Evolutionary conservation across 2,888 invertebrate species (phyloP), one percentile per base, ranked within the genome.

Genomic region (Hoplodrina blanda): DNA sequence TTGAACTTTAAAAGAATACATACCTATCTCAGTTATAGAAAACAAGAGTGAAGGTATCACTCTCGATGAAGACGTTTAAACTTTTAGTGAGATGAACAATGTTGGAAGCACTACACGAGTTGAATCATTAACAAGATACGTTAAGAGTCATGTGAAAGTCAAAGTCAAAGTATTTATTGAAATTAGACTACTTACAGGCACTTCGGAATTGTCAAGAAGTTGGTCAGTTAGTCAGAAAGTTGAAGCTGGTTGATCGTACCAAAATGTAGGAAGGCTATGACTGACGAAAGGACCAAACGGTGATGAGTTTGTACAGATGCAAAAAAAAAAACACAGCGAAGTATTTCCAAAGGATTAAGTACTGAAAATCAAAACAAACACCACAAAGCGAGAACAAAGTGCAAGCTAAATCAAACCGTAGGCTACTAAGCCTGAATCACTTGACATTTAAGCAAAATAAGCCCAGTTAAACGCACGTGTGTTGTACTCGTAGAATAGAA

Each of bases 391-490:
- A 53, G 41, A 55, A 63, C 78, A 64, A 81, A 80, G 53, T 56
- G 54, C 19, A 53, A 64, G 67, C 62, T 63, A 66, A 81, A 76
- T 74, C 54, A 69, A 76, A 64, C 20, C 46, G 49, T 59, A 76
- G 46, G 52, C 60, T 55, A 56, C 53, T 70, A 72, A 60, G 75
- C 64, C 64, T 76, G 76, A 71, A 78, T 78, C 75, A 69, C 62
- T 62, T 79, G 77, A 76, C 76, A 76, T 75, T 76, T 75, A 75
- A 81, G 65, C 71, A 56, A 75, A 80, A 71, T 76, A 74, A 76
- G 72, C 77, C 65, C n/a, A 66, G 44, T 66, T 44, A 59, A 62
- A 69, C 73, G 85, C 84, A 80, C 76, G 81, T 80, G 85, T 81
- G 80, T 62, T 65, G 15, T 46, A 44, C 50, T 25, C 6, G 41